phyloP scores from a whole-genome alignment of 2,113 vertebrate genomes.

The Caracal caracal region DNA sequence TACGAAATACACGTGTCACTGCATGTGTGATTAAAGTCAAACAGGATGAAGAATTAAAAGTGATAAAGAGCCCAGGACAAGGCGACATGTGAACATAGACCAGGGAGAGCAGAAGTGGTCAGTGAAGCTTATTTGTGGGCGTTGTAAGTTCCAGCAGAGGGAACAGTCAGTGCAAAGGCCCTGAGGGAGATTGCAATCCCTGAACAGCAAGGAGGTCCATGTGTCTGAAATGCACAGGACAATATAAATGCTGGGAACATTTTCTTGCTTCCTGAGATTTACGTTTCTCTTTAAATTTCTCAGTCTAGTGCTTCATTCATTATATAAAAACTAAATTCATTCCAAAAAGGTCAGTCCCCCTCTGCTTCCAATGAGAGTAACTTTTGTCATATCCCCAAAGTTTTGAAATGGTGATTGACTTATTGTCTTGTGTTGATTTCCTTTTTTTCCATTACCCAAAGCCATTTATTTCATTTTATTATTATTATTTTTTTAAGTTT shows the following conservation, averaged over 20 bases:
- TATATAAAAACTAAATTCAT: neutral
- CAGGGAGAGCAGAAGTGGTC: neutral
- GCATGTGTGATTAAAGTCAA: neutral
- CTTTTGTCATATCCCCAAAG: neutral
- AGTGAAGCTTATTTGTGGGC: too few species aligned
- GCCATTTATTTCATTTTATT: neutral
- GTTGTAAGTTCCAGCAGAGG: neutral
- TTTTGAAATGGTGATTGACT: neutral
- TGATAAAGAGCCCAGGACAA: neutral
- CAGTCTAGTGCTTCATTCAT: neutral
- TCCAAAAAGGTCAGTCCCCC: too few species aligned
- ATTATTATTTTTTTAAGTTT: too few species aligned
- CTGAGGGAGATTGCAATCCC: neutral
- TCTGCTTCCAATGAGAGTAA: neutral
- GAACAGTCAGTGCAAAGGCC: neutral
- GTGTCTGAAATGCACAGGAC: neutral
- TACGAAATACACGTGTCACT: too few species aligned
- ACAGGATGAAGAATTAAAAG: neutral
- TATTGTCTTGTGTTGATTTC: neutral
- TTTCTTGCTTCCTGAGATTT: neutral
- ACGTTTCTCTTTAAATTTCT: neutral
- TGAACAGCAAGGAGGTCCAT: too few species aligned
- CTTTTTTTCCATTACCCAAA: neutral
- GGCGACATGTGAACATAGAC: too few species aligned
- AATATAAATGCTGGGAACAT: neutral